Evolutionary conservation across 1,140 invertebrate species (phyloP).

Genomic region (Drosophila bifasciata): DNA sequence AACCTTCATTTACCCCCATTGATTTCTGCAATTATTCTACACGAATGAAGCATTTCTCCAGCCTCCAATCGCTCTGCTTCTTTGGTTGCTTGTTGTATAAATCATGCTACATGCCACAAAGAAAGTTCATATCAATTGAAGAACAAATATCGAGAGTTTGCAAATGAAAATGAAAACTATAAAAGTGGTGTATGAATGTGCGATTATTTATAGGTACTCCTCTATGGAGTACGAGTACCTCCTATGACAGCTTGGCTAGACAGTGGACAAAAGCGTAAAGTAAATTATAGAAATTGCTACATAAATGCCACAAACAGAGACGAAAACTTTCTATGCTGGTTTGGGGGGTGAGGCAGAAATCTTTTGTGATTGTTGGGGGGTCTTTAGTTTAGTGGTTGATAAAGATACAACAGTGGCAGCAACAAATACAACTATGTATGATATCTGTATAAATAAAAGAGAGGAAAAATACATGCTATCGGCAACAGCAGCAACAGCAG

Average conservation of each 20-base stretch:
- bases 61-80: too few species aligned
- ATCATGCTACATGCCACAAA: constrained; percentile 12
- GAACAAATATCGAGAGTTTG: constrained; percentile 44
- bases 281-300: constrained; percentile 66
- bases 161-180: constrained; percentile 44
- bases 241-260: constrained; percentile 4
- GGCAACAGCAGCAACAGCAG: constrained; percentile 9
- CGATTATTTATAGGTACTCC: neutral
- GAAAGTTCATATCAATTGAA: constrained; percentile 57
- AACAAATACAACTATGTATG: neutral
- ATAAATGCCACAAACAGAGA: constrained; percentile 21
- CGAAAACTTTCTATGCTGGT: constrained; percentile 57
- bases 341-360: constrained; percentile 20
- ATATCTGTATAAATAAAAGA: constrained; percentile 10
- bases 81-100: constrained; percentile 32
- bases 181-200: neutral
- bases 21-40: too few species aligned
- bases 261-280: constrained; percentile 17
- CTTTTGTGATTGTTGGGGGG: constrained; percentile 30
- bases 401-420: constrained; percentile 18
- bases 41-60: too few species aligned
- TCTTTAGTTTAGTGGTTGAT: constrained; percentile 38
- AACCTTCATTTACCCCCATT: too few species aligned
- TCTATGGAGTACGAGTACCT: neutral
- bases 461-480: constrained; percentile 25